phyloP scores from a whole-genome alignment of 1,140 invertebrate genomes.

The Brachionus rubens region DNA sequence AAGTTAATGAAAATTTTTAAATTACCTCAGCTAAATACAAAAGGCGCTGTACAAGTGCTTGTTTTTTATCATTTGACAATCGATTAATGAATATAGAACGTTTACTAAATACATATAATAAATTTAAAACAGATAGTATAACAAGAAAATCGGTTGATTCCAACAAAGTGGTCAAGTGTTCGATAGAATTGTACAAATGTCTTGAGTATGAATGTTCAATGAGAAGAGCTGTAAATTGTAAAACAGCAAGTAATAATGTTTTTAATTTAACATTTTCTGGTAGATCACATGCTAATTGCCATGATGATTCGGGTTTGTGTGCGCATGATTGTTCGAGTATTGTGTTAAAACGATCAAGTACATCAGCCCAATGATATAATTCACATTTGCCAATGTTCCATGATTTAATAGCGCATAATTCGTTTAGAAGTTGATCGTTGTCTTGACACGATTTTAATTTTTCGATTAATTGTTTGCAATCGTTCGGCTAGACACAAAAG shows the following conservation, averaged over 20 bases:
- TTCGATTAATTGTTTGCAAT: slow-evolving; percentile 77
- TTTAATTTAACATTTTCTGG: slow-evolving; percentile 70
- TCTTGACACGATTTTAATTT: slow-evolving; percentile 70
- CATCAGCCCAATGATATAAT: slow-evolving; percentile 83
- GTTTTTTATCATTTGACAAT: slow-evolving; percentile 70
- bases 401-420: slow-evolving; percentile 72
- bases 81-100: slow-evolving; percentile 82
- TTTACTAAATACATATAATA: slow-evolving; percentile 88
- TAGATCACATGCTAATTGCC: slow-evolving; percentile 75
- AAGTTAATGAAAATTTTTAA: background rate
- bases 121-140: slow-evolving; percentile 78
- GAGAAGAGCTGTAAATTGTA: slow-evolving; percentile 78
- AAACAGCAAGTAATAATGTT: slow-evolving; percentile 72
- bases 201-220: slow-evolving; percentile 86
- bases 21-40: slow-evolving; percentile 75
- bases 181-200: slow-evolving; percentile 85
- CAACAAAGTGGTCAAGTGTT: slow-evolving; percentile 76
- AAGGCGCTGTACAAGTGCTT: slow-evolving; percentile 72
- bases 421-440: slow-evolving; percentile 66
- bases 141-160: slow-evolving; percentile 80
- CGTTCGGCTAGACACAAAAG: slow-evolving; percentile 66
- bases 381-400: slow-evolving; percentile 89
- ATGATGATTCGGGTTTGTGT: slow-evolving; percentile 65
- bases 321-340: slow-evolving; percentile 74
- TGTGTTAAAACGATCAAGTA: slow-evolving; percentile 77